Evolutionary conservation across 2,888 invertebrate species (phyloP), one percentile per base, ranked within the genome.

Genomic region (Dendrolimus houi): DNA sequence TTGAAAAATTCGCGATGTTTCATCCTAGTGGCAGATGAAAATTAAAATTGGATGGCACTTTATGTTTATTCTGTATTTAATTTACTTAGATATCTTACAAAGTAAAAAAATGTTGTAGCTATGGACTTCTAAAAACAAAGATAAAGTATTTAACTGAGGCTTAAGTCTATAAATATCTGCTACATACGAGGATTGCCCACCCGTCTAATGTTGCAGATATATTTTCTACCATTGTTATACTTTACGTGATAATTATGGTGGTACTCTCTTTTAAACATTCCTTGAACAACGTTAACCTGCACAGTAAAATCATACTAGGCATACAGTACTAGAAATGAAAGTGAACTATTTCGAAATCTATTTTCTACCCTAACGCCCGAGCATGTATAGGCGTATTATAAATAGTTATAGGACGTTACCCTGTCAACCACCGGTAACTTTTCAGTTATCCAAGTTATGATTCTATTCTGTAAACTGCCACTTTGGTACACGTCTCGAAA

Each of bases 361-460:
- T 63, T 63, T 66, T 59, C 67, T 57, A 67, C 66, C 67, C 65
- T 66, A 64, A 60, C 58, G 58, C 59, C 61, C 59, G 56, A 58
- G 66, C 64, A 70, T 70, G 72, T 75, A 74, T 68, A 69, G 70
- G 64, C 65, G 64, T 67, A 71, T 29, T 74, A 70, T 74, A 79
- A 82, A 82, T 80, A 82, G 78, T 74, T 69, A 63, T 70, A 79
- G 79, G 79, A 80, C 79, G 70, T 82, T 81, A 83, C 79, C 81
- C 82, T 81, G 81, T 83, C 82, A 83, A 75, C 29, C 29, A 29
- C 29, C 75, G 78, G 69, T 74, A 79, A 81, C 79, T 80, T 83
- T 82, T 81, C 81, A 79, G 77, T 75, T 74, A 72, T 77, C 72
- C 77, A 78, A 83, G 75, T 83, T 83, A 83, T 77, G 3, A 71